These are phyloP conservation scores for Nematopogon swammerdamellus DNA, from an alignment of 2,888 invertebrate species.

Conservation along the genomic window DNA sequence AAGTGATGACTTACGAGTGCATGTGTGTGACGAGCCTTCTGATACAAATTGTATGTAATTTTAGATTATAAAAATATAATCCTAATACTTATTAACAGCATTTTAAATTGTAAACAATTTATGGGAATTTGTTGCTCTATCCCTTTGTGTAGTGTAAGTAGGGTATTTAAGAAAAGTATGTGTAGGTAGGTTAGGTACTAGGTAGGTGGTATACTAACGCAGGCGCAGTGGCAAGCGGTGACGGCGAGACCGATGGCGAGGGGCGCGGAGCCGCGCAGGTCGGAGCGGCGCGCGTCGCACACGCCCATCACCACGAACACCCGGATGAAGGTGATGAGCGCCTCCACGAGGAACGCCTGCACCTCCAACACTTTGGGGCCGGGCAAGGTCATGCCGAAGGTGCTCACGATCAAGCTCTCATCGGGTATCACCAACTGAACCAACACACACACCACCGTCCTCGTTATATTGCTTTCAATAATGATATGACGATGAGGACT, in stretches of 20 bases:
- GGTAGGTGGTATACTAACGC: conserved; percentile 57
- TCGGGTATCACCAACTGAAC: conserved; percentile 63
- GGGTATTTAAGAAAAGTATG: no score
- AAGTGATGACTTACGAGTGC: no score
- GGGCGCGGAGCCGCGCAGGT: conserved; percentile 80
- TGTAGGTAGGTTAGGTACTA: neutral
- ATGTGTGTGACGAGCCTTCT: no score
- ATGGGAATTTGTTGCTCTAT: no score
- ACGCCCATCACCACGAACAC: conserved; percentile 86
- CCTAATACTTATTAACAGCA: no score
- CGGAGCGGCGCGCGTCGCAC: conserved; percentile 73
- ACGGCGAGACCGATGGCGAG: conserved; percentile 87
- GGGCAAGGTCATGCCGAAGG: conserved; percentile 65
- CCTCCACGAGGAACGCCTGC: conserved; percentile 78
- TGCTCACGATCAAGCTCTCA: conserved; percentile 35
- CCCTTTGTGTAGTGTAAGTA: no score
- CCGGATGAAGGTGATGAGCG: conserved; percentile 80
- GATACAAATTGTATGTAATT: no score
- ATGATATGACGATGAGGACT: no score
- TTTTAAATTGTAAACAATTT: no score
- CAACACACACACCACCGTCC: conserved; percentile 58
- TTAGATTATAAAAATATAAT: no score
- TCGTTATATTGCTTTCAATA: no score
- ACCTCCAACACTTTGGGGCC: conserved; percentile 47
- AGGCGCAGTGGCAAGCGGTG: conserved; percentile 78